Percentiles rank a stretch among this genome's conserved stretches.
phyloP scores from a whole-genome alignment of 2,113 vertebrate species.

The Mastomys natalensis region DNA sequence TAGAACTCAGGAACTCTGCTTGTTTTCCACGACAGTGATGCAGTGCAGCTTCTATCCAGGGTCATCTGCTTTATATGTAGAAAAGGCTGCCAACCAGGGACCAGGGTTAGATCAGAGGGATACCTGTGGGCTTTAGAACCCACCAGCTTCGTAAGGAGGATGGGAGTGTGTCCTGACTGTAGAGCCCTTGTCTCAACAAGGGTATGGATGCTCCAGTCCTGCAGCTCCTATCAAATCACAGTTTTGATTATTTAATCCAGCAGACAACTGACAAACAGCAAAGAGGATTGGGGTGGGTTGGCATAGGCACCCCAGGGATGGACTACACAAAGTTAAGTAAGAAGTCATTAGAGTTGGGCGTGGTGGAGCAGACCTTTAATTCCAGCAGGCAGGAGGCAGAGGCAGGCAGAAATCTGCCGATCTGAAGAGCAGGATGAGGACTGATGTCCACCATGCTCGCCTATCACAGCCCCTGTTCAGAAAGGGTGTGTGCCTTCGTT shows the following conservation, averaged over 20 bases:
- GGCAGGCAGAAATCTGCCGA: neutral
- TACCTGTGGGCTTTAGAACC: neutral
- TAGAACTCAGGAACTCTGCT: neutral
- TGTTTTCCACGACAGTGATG: neutral
- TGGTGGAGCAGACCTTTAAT: neutral
- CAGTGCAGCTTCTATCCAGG: neutral
- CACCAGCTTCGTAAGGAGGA: neutral
- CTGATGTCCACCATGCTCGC: neutral
- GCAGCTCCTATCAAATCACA: neutral
- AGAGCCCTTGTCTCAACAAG: neutral
- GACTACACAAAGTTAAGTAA: neutral
- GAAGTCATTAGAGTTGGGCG: neutral
- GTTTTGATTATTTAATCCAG: neutral
- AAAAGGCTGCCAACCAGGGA: neutral
- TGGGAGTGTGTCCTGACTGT: no score
- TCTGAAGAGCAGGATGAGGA: neutral
- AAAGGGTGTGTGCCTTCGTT: neutral
- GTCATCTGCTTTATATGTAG: neutral
- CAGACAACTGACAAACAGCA: neutral
- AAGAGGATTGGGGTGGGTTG: neutral
- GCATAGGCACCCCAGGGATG: rapidly evolving
- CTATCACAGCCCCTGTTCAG: neutral
- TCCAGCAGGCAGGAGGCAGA: neutral
- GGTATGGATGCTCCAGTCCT: neutral
- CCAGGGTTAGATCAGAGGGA: neutral